A percentile compares a stretch with the other conserved stretches of the same genome.
Evolutionary conservation across 2,888 invertebrate genomes (phyloP).

Genomic region (Metallyticus violacea): DNA sequence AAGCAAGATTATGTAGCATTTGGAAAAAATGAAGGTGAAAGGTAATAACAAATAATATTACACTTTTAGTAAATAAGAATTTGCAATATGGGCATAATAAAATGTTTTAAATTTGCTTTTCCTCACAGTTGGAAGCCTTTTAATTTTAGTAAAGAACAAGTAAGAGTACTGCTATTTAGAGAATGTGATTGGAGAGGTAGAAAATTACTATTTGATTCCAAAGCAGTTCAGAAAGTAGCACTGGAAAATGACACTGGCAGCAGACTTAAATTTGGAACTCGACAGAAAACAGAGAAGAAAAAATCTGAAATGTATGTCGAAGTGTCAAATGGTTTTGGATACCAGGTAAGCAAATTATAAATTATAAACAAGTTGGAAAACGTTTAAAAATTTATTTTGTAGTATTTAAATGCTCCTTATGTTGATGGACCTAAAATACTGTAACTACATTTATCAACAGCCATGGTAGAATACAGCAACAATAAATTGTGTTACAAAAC

Average conservation of each 20-base stretch:
- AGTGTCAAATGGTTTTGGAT: constrained; percentile 61
- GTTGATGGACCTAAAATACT: no score
- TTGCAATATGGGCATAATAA: background rate
- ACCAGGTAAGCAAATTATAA: constrained; percentile 54
- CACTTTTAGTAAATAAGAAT: background rate
- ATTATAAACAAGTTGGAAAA: constrained; percentile 17
- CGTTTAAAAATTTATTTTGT: no score
- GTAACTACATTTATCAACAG: no score
- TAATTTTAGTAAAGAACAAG: constrained; percentile 60
- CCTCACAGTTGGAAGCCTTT: constrained; percentile 55
- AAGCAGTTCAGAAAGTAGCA: constrained; percentile 60
- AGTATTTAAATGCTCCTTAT: no score
- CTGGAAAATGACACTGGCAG: constrained; percentile 39
- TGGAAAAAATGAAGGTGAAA: constrained; percentile 31
- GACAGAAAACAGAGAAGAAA: constrained; percentile 23
- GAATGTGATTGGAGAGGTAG: constrained; percentile 83
- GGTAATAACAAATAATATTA: constrained; percentile 25
- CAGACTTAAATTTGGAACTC: constrained; percentile 23
- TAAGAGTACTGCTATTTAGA: constrained; percentile 77
- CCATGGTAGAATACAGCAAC: no score
- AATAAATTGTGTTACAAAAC: no score
- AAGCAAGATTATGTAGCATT: constrained; percentile 22
- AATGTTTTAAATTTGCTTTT: background rate
- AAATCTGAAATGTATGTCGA: constrained; percentile 50
- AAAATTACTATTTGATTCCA: constrained; percentile 80